Percentiles rank a stretch among this genome's conserved stretches.
Evolutionary conservation across 2,888 invertebrate genomes (phyloP).

Genomic region (Ctena decussata): DNA sequence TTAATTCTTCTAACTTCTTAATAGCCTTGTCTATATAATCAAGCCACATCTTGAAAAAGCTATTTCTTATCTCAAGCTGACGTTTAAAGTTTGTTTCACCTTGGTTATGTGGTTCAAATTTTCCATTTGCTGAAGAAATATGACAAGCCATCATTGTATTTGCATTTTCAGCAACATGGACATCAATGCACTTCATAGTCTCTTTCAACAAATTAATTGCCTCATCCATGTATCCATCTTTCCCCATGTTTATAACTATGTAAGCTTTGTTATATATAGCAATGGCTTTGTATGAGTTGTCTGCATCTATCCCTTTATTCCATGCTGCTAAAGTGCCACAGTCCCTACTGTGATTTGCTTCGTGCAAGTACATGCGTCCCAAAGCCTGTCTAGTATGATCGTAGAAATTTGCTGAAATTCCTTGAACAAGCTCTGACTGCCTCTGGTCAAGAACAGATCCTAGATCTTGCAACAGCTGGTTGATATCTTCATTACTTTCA

Average conservation of each 20-base stretch:
- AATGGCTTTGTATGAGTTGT: not conserved
- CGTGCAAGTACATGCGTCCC: not conserved
- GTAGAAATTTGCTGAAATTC: not conserved
- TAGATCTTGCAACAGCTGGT: not conserved
- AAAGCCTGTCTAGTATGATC: constrained; percentile 1
- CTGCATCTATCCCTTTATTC: not conserved
- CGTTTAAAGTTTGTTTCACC: not conserved
- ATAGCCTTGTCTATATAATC: not conserved
- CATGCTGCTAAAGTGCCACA: not conserved
- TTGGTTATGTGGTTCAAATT: not conserved
- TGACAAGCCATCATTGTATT: constrained; percentile 10
- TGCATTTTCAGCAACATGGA: not conserved
- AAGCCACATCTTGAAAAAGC: not conserved
- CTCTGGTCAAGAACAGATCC: not conserved
- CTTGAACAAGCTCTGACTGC: not conserved
- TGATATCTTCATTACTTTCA: not conserved
- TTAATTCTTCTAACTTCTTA: not conserved
- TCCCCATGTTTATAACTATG: not conserved
- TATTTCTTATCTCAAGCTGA: not conserved
- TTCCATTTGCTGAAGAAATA: not conserved
- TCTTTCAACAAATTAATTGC: not conserved
- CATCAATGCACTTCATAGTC: not conserved
- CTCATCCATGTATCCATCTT: not conserved
- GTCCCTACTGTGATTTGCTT: not conserved
- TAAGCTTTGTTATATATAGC: constrained; percentile 3